A percentile compares a stretch with the other conserved stretches of the same genome.
Evolutionary conservation across 2,113 vertebrate species (phyloP).

Genomic region (Cryptotis parvus): DNA sequence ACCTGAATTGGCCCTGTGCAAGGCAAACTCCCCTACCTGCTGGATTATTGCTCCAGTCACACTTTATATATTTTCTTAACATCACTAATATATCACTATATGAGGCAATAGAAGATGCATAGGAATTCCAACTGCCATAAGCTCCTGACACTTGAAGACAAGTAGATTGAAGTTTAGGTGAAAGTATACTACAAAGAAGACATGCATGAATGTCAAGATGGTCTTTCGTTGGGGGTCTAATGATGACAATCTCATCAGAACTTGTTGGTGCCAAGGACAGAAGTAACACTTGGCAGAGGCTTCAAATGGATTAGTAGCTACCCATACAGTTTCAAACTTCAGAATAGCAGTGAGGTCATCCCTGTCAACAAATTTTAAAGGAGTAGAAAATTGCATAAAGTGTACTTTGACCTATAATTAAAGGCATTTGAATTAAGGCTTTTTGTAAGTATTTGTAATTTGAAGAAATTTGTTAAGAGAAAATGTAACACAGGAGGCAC

Average conservation of each 20-base stretch:
- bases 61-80: conserved; percentile 22
- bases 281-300: conserved; percentile 71
- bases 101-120: background rate
- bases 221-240: conserved; percentile 58
- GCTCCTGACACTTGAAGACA: background rate
- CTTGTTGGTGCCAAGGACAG: background rate
- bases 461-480: conserved; percentile 64
- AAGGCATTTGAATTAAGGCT: conserved; percentile 62
- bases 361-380: conserved; percentile 76
- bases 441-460: conserved; percentile 54
- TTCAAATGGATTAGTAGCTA: conserved; percentile 71
- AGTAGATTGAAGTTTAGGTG: background rate
- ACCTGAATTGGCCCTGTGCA: too few species aligned
- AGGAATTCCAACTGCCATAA: background rate
- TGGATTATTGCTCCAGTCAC: too few species aligned
- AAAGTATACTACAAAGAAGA: background rate
- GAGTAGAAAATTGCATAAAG: conserved; percentile 76
- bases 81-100: background rate
- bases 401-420: conserved; percentile 74
- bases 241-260: conserved; percentile 46
- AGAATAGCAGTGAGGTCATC: conserved; percentile 81
- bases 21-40: too few species aligned
- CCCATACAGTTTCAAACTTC: conserved; percentile 77
- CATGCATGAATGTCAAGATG: conserved; percentile 50
- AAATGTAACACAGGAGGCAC: conserved; percentile 1